Base-by-base conservation (phyloP, 2,113 vertebrate genomes). In the Cryptomyrus ogoouensis region DNA sequence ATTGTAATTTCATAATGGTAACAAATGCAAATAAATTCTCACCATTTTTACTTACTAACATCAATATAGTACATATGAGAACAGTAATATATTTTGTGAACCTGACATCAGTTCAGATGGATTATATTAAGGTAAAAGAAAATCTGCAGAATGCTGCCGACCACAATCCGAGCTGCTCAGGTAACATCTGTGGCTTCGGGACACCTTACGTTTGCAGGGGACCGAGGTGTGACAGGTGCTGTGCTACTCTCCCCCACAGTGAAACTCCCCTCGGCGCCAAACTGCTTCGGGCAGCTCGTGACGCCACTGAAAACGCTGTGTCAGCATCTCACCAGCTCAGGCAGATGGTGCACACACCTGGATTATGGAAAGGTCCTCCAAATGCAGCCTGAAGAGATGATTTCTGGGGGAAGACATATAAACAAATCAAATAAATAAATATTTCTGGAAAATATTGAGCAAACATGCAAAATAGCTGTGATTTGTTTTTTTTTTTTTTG, bases 351-450 rank as follows among this genome's bases (percentile, higher is more conserved):
- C 92, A 94, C 95, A 74, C 95, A 97, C 97, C 97, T 97, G 97
- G 91, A 97, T 97, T 52, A 98, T 95, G 92, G 97, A 97, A 91
- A 98, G 95, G 94, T 98, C 97, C 90, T 97, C 97, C 70, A 97
- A 96, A 91, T 94, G 96, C 87, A 98, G 94, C 91, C 97, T 96
- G 96, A 98, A 98, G 95, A 98, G 97, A 93, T 97, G 97, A 95
- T 98, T 98, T 95, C 97, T 98, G 93, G 52, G 94, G 91, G 85
- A 86, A 83, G 92, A 89, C 90, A 7, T 86, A 66, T 88, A 92
- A 88, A 84, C 8, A 88, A 2, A 31, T 77, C 86, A 89, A 49
- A 85, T 50, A 2, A 9, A 91, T 86, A 1, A 50, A n/a, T 15
- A 86, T 80, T 15, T 9, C 44, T 70, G 52, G 31, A 86, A 58